A percentile compares a stretch with the other conserved stretches of the same genome.
Conservation (phyloP, 1,140 invertebrate species). For the Drosophila kikkawai region DNA sequence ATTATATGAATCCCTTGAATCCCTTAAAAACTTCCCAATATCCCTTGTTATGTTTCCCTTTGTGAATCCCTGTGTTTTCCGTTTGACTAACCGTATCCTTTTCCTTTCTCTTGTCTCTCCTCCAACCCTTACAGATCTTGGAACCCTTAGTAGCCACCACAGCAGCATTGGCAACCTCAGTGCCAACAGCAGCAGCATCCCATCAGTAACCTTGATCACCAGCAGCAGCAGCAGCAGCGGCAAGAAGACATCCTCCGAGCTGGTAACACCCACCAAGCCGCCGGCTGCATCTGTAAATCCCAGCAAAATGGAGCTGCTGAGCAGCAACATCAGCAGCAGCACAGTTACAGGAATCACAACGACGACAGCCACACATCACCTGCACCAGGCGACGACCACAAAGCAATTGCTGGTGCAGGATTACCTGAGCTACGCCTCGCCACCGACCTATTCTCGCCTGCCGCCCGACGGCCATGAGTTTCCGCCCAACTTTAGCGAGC, state of each 20-base stretch:
- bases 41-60: neutral
- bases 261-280: constrained; percentile 15
- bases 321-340: constrained; percentile 53
- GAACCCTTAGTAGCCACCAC: constrained; percentile 67
- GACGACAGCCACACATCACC: constrained; percentile 45
- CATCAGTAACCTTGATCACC: constrained; percentile 25
- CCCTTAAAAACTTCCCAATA: neutral
- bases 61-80: constrained; percentile 48
- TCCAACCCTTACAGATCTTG: constrained; percentile 63
- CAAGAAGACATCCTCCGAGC: constrained; percentile 21
- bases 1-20: neutral
- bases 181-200: constrained; percentile 35
- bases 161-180: constrained; percentile 42
- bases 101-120: constrained; percentile 17
- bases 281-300: constrained; percentile 20
- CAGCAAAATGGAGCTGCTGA: constrained; percentile 80
- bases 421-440: constrained; percentile 79
- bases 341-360: constrained; percentile 22
- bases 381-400: constrained; percentile 53
- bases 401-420: constrained; percentile 78
- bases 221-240: constrained; percentile 23
- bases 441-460: constrained; percentile 88
- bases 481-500: constrained; percentile 91
- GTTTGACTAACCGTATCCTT: constrained; percentile 60
- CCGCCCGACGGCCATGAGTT: constrained; percentile 96